Evolutionary conservation across 2,797 vertebrate species (phyloP).

Genomic region (Mus minutoides): DNA sequence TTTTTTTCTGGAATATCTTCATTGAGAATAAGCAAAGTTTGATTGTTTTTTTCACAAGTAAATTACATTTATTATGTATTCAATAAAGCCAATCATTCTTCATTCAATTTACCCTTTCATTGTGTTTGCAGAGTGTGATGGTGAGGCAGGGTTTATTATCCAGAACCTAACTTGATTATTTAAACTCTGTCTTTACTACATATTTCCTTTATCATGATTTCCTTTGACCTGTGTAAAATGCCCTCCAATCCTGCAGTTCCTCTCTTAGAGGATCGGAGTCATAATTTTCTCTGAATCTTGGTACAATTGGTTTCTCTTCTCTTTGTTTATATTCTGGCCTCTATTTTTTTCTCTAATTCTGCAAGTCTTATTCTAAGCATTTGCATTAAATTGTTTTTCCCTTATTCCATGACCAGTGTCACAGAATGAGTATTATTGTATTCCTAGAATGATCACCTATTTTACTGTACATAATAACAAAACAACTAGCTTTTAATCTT

Average conservation of each 20-base stretch:
- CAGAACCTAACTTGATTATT: background rate
- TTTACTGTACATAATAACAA: background rate
- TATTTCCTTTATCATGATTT: background rate
- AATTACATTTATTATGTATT: slow-evolving; percentile 25
- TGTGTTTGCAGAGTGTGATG: background rate
- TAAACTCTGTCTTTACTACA: background rate
- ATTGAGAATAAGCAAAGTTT: background rate
- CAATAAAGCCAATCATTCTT: background rate
- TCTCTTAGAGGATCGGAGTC: background rate
- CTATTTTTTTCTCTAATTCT: background rate
- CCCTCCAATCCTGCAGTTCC: background rate
- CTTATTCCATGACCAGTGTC: background rate
- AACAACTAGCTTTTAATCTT: background rate
- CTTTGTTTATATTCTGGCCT: background rate
- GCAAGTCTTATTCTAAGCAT: background rate
- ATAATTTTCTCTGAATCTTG: background rate
- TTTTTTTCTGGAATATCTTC: background rate
- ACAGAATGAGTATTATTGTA: background rate
- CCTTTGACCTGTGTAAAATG: background rate
- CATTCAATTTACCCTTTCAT: background rate
- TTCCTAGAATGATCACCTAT: background rate
- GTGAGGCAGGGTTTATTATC: background rate
- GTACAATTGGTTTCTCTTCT: background rate
- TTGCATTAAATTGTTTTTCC: background rate
- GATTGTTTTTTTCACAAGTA: background rate